A percentile compares a stretch with the other conserved stretches of the same genome.
Evolutionary conservation across 2,797 vertebrate genomes (phyloP).

Genomic region (Kryptopterus vitreolus): DNA sequence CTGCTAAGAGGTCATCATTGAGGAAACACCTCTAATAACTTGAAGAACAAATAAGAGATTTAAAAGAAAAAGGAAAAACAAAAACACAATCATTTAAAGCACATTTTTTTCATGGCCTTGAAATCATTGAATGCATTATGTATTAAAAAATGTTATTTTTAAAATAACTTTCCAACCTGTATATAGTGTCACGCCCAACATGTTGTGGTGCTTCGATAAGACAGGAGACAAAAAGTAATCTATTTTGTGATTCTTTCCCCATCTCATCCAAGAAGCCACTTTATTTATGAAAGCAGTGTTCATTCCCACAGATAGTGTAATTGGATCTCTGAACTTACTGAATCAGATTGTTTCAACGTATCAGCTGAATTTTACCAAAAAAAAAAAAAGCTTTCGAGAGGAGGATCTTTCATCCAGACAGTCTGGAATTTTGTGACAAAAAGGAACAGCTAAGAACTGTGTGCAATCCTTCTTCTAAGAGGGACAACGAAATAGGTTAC

Average conservation of each 20-base stretch:
- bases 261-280: conserved; percentile 14
- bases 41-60: conserved; percentile 35
- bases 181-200: conserved; percentile 41
- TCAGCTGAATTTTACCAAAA: conserved; percentile 27
- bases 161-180: conserved; percentile 36
- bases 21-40: conserved; percentile 38
- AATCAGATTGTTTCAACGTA: conserved; percentile 31
- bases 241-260: conserved; percentile 14
- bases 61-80: not conserved
- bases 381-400: conserved; percentile 18
- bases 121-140: conserved; percentile 34
- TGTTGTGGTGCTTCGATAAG: conserved; percentile 61
- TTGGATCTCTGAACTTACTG: conserved; percentile 30
- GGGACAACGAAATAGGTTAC: conserved; percentile 5
- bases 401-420: conserved; percentile 47
- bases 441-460: conserved; percentile 38
- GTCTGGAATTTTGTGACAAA: conserved; percentile 41
- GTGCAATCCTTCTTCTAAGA: conserved; percentile 22
- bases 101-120: conserved; percentile 48
- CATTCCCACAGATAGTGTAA: conserved; percentile 37
- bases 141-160: conserved; percentile 40
- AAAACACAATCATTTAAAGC: not conserved
- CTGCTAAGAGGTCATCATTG: conserved; percentile 26
- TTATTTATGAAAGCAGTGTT: conserved; percentile 34
- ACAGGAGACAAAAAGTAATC: conserved; percentile 46